Conservation (phyloP, 2,113 vertebrate species). For the Barbus barbus region DNA sequence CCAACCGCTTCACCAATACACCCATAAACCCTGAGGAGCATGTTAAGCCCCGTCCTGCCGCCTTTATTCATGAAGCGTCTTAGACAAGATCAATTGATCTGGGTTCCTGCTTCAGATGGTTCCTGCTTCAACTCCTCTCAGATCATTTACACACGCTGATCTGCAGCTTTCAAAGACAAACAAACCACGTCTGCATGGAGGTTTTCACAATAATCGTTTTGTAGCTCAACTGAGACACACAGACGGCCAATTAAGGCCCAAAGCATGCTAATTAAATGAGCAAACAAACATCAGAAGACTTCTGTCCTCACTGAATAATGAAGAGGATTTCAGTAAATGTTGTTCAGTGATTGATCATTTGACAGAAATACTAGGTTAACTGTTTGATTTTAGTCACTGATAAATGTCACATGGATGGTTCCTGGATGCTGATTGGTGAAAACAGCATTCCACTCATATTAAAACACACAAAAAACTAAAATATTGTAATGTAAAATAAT, state of each 20-base stretch:
- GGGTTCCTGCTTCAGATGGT: slow-evolving; percentile 11
- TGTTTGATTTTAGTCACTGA: not conserved
- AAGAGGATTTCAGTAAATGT: not conserved
- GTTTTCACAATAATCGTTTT: slow-evolving; percentile 4
- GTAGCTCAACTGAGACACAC: not conserved
- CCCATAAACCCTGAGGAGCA: slow-evolving; percentile 47
- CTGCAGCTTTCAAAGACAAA: not conserved
- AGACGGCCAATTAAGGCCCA: not conserved
- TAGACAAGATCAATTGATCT: not conserved
- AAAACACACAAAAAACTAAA: not conserved
- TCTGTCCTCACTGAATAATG: not conserved
- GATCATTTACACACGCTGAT: slow-evolving; percentile 6
- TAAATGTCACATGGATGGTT: not conserved
- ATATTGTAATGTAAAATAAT: not conserved
- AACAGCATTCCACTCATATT: not conserved
- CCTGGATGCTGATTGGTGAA: not conserved
- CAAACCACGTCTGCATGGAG: not conserved
- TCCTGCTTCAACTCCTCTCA: slow-evolving; percentile 10
- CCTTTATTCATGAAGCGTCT: slow-evolving; percentile 24
- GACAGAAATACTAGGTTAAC: not conserved
- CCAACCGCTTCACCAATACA: slow-evolving; percentile 64
- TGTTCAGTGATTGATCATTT: not conserved
- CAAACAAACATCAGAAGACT: not conserved
- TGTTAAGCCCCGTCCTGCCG: not conserved
- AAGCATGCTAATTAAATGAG: not conserved